phyloP scores from a whole-genome alignment of 2,113 vertebrate genomes.

The Hyla sarda region DNA sequence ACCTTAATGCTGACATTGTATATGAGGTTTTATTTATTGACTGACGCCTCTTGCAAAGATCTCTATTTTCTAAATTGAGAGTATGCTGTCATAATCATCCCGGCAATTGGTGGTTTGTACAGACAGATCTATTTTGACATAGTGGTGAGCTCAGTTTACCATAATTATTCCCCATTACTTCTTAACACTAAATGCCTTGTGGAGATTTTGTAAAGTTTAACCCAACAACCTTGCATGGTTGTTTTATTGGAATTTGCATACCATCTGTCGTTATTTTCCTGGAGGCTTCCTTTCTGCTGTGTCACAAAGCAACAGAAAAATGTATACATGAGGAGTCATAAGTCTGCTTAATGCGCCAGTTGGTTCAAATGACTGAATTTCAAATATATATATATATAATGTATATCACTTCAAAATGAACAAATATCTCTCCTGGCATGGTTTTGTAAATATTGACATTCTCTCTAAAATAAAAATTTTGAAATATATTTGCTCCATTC shows the following conservation, averaged over 20 bases:
- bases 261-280: constrained; percentile 39
- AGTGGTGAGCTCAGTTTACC: constrained; percentile 40
- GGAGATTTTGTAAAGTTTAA: constrained; percentile 47
- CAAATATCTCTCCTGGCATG: no score
- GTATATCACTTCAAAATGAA: neutral
- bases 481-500: neutral
- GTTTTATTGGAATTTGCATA: constrained; percentile 46
- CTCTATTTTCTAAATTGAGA: constrained; percentile 44
- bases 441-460: no score
- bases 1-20: constrained; percentile 42
- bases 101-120: constrained; percentile 33
- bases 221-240: constrained; percentile 26
- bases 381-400: no score
- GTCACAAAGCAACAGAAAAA: neutral
- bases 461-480: neutral
- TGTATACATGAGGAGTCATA: neutral
- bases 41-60: constrained; percentile 18
- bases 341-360: neutral
- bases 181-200: constrained; percentile 27
- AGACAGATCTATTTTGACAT: constrained; percentile 55
- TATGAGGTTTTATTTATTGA: constrained; percentile 51
- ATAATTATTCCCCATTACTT: constrained; percentile 44
- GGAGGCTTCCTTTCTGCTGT: constrained; percentile 5
- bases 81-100: constrained; percentile 45
- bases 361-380: neutral